These are phyloP conservation scores for Psammodynastes pulverulentus DNA, from an alignment of 2,113 vertebrate species.

Conservation along the genomic window DNA sequence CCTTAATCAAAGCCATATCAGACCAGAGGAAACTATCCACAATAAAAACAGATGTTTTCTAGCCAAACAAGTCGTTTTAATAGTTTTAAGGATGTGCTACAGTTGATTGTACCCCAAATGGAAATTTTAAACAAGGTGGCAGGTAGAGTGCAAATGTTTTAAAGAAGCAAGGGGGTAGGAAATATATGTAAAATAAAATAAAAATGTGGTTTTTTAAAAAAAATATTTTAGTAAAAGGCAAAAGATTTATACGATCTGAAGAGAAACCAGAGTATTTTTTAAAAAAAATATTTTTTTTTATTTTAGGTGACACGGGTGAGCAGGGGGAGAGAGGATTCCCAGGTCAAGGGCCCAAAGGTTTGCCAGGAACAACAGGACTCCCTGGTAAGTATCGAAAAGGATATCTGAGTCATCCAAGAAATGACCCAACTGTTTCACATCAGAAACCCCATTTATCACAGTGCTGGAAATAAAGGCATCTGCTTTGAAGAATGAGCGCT, in stretches of 20 bases:
- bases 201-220: slow-evolving; percentile 18
- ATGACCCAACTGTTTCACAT: background rate
- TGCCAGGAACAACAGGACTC: slow-evolving; percentile 85
- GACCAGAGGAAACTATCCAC: too few species aligned
- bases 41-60: background rate
- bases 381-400: slow-evolving; percentile 75
- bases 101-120: background rate
- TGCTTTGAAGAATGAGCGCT: background rate
- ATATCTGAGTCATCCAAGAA: background rate
- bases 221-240: too few species aligned
- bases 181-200: background rate
- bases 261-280: too few species aligned
- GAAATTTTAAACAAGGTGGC: background rate
- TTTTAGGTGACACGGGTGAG: slow-evolving; percentile 91
- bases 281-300: too few species aligned
- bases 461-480: background rate
- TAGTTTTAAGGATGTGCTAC: background rate
- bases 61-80: background rate
- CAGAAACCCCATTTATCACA: background rate
- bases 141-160: background rate
- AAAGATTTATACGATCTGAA: too few species aligned
- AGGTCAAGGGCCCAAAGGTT: slow-evolving; percentile 85
- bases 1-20: background rate
- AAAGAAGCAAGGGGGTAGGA: background rate
- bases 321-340: slow-evolving; percentile 87